A percentile compares a stretch with the other conserved stretches of the same genome.
phyloP scores from a whole-genome alignment of 1,140 invertebrate genomes.

The Amyelois transitella region DNA sequence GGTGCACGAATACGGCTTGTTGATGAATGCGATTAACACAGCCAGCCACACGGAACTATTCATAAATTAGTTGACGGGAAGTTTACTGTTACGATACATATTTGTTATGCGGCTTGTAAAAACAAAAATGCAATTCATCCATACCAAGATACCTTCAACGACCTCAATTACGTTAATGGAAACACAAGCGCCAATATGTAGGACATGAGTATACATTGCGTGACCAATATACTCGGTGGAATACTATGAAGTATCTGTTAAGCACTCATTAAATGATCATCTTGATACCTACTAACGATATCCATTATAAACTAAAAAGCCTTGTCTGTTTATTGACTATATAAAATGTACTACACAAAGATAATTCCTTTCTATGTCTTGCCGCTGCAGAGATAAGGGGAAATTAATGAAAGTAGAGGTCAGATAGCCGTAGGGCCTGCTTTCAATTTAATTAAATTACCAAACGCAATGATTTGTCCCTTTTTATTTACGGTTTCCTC shows the following conservation, averaged over 20 bases:
- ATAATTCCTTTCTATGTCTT: slow-evolving; percentile 9
- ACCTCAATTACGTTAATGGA: slow-evolving; percentile 43
- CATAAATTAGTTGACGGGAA: slow-evolving; percentile 28
- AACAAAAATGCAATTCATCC: slow-evolving; percentile 4
- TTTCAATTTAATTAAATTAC: slow-evolving; percentile 9
- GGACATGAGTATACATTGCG: slow-evolving; percentile 32
- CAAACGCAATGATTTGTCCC: not conserved
- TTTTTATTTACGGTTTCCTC: not conserved
- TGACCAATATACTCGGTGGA: slow-evolving; percentile 14
- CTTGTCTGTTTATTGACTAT: not conserved
- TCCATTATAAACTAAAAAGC: not conserved
- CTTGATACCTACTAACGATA: not conserved
- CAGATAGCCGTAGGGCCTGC: slow-evolving; percentile 6
- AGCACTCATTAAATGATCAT: not conserved
- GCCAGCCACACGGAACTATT: slow-evolving; percentile 20
- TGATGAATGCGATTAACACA: slow-evolving; percentile 28
- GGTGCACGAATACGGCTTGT: slow-evolving; percentile 21
- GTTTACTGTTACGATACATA: slow-evolving; percentile 21
- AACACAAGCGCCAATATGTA: slow-evolving; percentile 27
- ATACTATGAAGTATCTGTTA: not conserved
- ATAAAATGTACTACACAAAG: slow-evolving; percentile 4
- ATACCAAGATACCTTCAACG: slow-evolving; percentile 5
- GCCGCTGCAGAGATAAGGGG: slow-evolving; percentile 16
- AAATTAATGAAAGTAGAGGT: slow-evolving; percentile 12
- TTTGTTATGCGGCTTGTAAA: not conserved